Conservation (phyloP, 2,113 vertebrate species). For the Bucco capensis region DNA sequence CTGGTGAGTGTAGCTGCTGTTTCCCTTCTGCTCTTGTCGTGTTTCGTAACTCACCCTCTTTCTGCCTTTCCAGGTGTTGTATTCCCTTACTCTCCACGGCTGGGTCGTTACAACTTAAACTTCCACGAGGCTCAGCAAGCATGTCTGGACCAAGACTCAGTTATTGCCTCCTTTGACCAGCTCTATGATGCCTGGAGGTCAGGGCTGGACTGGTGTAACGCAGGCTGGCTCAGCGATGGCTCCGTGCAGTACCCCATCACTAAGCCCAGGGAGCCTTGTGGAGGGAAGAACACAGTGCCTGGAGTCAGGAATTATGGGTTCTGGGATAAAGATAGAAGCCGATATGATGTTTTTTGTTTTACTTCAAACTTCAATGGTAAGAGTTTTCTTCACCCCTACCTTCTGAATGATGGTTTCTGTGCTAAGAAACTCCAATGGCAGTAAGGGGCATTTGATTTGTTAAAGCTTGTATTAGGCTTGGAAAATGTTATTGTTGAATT, state of each 20-base stretch:
- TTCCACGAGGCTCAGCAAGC: slow-evolving; percentile 80
- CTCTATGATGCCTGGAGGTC: slow-evolving; percentile 83
- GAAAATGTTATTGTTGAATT: neutral
- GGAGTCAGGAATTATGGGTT: slow-evolving; percentile 90
- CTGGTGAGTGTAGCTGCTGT: neutral
- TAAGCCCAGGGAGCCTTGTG: slow-evolving; percentile 86
- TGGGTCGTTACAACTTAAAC: slow-evolving; percentile 89
- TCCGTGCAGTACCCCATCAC: slow-evolving; percentile 94
- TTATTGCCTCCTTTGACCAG: slow-evolving; percentile 86
- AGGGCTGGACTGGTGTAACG: slow-evolving; percentile 96
- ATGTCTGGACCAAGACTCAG: slow-evolving; percentile 82
- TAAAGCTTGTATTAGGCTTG: neutral
- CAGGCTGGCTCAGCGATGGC: slow-evolving; percentile 91
- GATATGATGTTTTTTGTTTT: slow-evolving; percentile 92
- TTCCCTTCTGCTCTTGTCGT: neutral
- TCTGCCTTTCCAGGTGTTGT: slow-evolving; percentile 80
- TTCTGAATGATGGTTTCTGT: fast-evolving
- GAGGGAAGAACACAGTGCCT: slow-evolving; percentile 79
- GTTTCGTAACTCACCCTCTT: neutral
- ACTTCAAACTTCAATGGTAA: slow-evolving; percentile 82
- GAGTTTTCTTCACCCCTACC: neutral
- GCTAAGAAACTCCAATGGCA: neutral
- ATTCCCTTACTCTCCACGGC: slow-evolving; percentile 84
- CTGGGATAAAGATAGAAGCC: slow-evolving; percentile 80
- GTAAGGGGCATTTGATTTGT: neutral